phyloP scores from a whole-genome alignment of 2,113 vertebrate species.

The Embiotoca jacksoni region DNA sequence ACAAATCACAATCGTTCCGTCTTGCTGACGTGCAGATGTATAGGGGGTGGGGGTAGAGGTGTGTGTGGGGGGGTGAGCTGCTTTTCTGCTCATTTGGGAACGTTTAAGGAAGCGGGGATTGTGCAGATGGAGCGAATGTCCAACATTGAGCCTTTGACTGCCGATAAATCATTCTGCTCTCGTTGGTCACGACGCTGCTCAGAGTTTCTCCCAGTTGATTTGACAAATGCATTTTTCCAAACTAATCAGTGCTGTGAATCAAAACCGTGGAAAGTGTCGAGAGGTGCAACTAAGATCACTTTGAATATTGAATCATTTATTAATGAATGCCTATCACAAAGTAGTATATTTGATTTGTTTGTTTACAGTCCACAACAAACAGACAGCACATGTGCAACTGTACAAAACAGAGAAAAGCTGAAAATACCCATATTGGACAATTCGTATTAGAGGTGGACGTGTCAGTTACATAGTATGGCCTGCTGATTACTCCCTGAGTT shows the following conservation, averaged over 20 bases:
- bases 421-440: too few species aligned
- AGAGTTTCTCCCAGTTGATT: background rate
- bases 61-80: too few species aligned
- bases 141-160: conserved; percentile 38
- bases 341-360: background rate
- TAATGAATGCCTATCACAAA: background rate
- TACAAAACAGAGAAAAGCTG: too few species aligned
- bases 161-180: conserved; percentile 53
- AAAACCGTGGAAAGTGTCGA: background rate
- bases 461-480: too few species aligned
- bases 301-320: background rate
- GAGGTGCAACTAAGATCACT: background rate
- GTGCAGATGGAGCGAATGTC: conserved; percentile 43
- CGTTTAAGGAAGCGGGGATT: conserved; percentile 44
- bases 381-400: too few species aligned
- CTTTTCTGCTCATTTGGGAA: conserved; percentile 48
- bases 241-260: background rate
- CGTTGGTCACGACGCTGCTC: conserved; percentile 5
- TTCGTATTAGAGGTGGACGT: too few species aligned
- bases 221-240: background rate
- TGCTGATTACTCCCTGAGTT: too few species aligned
- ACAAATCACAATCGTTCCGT: too few species aligned
- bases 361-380: background rate
- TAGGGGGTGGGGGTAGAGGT: conserved; percentile 1
- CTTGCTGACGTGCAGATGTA: conserved; percentile 45